phyloP scores from a whole-genome alignment of 2,888 invertebrate species.

The Limnephilus marmoratus region DNA sequence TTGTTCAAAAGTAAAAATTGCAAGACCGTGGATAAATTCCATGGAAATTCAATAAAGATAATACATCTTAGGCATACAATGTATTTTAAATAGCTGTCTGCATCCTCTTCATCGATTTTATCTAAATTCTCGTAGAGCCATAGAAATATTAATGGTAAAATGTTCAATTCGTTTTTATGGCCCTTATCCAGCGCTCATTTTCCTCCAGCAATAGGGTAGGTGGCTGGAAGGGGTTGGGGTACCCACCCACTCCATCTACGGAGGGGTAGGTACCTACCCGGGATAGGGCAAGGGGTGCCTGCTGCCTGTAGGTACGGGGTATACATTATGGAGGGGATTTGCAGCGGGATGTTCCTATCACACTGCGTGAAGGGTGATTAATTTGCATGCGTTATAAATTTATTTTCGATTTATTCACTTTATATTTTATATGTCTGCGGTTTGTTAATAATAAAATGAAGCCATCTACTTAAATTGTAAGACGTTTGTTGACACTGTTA shows the following conservation, averaged over 20 bases:
- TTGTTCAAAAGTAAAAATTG: too few species aligned
- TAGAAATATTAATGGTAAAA: constrained; percentile 41
- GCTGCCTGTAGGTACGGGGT: not conserved
- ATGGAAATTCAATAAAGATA: too few species aligned
- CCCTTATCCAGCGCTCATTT: constrained; percentile 31
- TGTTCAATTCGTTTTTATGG: constrained; percentile 37
- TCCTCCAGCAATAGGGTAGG: constrained; percentile 10
- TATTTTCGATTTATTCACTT: not conserved
- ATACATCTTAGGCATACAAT: too few species aligned
- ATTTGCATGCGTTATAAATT: not conserved
- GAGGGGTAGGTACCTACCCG: not conserved
- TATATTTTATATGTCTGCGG: too few species aligned
- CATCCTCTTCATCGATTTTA: not conserved
- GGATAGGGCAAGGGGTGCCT: not conserved
- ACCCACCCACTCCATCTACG: too few species aligned
- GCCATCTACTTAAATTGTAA: too few species aligned
- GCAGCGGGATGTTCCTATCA: not conserved
- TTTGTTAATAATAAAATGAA: too few species aligned
- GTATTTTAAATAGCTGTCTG: not conserved
- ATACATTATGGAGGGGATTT: not conserved
- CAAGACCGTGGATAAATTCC: too few species aligned
- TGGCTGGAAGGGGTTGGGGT: not conserved
- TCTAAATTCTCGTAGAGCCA: constrained; percentile 1
- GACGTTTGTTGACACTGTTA: too few species aligned
- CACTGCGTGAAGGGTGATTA: not conserved